Evolutionary conservation across 1,140 invertebrate species (phyloP), one percentile per base, ranked within the genome.

Genomic region (Drosophila oshimai): DNA sequence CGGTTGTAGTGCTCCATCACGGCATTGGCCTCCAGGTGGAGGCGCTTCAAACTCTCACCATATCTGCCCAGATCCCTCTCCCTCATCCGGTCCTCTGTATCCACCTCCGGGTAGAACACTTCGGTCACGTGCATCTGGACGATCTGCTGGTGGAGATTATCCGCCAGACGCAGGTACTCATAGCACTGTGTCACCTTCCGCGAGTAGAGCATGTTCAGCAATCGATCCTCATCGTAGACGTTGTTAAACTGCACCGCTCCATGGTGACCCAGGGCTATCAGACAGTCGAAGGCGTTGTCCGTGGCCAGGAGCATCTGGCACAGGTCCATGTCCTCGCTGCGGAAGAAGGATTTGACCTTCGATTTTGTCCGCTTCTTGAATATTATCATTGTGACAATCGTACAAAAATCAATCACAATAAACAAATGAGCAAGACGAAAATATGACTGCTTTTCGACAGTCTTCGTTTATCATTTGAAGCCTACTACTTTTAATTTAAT

Each of bases 1-100:
- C 97, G 96, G 86, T 98, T 96, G 0, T 97, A 96, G 91, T 99
- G 99, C 72, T 97, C 96, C 91, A 99, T 99, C 96, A 97, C 10
- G 95, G 94, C 26, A 97, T 90, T 88, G 98, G 97, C 89, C 96
- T 97, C 91, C 97, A 96, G 4, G 97, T 80, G 28, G 4, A 60
- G 86, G 81, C 97, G 97, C 75, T 97, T 96, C 29, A 89, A 0
- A 28, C 46, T 67, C 89, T 95, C 95, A 93, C 99, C 98, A 95
- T 99, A 99, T 91, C 98, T 97, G 51, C 97, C 92, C 6, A 99
- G 97, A 68, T 98, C 96, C 0, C 97, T 97, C 17, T 98, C 98
- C 90, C 98, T 96, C 0, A 98, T 98, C 89, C 97, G 98, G 86
- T 99, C 97, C 10, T 83, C 77, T 0, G 2, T 36, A 10, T 90